phyloP scores from a whole-genome alignment of 1,140 invertebrate species.

The Macrotrachela quadricornifera region DNA sequence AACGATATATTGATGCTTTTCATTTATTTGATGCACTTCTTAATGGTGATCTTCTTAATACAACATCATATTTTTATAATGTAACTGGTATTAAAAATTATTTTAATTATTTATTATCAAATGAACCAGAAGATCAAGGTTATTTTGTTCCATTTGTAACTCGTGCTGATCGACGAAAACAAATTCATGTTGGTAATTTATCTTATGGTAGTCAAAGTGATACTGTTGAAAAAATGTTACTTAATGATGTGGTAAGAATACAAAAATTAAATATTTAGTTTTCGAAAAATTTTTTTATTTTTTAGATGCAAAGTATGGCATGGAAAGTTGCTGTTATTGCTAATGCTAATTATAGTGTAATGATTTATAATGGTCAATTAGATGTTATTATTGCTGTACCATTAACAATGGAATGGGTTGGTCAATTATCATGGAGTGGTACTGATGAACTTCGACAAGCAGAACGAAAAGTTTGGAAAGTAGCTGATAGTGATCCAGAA shows the following conservation, averaged over 20 bases:
- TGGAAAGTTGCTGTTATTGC: not conserved
- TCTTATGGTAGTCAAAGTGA: slow-evolving; percentile 37
- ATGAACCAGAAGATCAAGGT: slow-evolving; percentile 30
- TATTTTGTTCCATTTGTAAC: slow-evolving; percentile 30
- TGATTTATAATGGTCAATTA: slow-evolving; percentile 53
- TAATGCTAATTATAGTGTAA: slow-evolving; percentile 12
- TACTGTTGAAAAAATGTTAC: slow-evolving; percentile 40
- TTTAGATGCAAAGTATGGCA: not conserved
- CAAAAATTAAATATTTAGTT: no score
- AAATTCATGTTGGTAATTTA: slow-evolving; percentile 58
- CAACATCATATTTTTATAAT: slow-evolving; percentile 48
- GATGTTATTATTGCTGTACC: slow-evolving; percentile 64
- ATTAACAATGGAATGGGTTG: slow-evolving; percentile 47
- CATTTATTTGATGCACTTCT: slow-evolving; percentile 47
- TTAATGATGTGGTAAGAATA: slow-evolving; percentile 53
- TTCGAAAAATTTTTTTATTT: no score
- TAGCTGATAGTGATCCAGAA: slow-evolving; percentile 36
- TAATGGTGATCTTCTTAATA: slow-evolving; percentile 42
- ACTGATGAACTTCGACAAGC: slow-evolving; percentile 42
- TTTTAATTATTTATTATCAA: slow-evolving; percentile 50
- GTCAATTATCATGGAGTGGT: slow-evolving; percentile 42
- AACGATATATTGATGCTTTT: slow-evolving; percentile 18
- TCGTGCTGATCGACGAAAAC: slow-evolving; percentile 36
- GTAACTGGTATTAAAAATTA: slow-evolving; percentile 53
- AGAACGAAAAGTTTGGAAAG: slow-evolving; percentile 42